Evolutionary conservation across 1,140 invertebrate species (phyloP), one percentile per base, ranked within the genome.

Genomic region (Drosophila suzukii): DNA sequence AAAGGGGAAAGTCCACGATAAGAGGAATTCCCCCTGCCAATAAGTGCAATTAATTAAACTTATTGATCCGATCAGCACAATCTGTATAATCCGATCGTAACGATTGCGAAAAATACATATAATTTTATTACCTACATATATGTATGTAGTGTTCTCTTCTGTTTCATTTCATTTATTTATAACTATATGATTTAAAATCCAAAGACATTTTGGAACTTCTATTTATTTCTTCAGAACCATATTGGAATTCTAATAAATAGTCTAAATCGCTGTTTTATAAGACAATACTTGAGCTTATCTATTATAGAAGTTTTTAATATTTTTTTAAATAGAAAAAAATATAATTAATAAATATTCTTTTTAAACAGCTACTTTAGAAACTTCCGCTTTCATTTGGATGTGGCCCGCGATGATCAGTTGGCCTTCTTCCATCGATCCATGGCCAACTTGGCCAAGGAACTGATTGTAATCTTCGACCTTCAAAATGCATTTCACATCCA

Each of bases 401-500:
- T 92, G 70, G 84, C 75, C 27, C 74, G 73, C 68, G 91, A 92
- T 77, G 85, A 86, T 8, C 91, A 92, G 56, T 62, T 91, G 56
- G 56, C 73, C 53, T 92, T 92, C 75, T 92, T 92, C 74, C 77
- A 90, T 54, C 81, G 77, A 24, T 76, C 59, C 44, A 75, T 92
- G 71, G 71, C 75, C 59, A 82, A 89, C 78, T 71, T 92, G 72
- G 79, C 76, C 49, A 78, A 56, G 63, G 91, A 92, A 75, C 60
- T 92, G 61, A 74, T 80, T 41, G 88, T 92, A 46, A 70, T 83
- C 30, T 92, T 92, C 59, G 91, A 92, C 65, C 89, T 92, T 72
- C 56, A 86, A 50, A 91, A 86, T 78, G 78, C 80, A 73, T 90
- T 86, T 74, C 91, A 92, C 70, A 91, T 92, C 24, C 84, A 92